phyloP scores from a whole-genome alignment of 2,113 vertebrate species.

The Hippocampus barbouri region DNA sequence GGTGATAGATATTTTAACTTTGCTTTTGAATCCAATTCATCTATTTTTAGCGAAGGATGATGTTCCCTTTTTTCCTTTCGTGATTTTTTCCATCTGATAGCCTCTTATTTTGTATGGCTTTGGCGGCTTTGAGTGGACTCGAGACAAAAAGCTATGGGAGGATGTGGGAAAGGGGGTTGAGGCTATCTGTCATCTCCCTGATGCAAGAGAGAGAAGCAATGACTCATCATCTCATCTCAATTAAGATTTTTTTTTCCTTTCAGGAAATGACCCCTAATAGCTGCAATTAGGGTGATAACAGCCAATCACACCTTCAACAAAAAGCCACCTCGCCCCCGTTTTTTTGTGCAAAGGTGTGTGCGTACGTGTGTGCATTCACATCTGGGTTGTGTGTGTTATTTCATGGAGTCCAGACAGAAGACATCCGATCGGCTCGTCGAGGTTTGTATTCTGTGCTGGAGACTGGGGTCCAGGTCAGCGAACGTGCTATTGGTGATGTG shows the following conservation, averaged over 20 bases:
- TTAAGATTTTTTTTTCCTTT: conserved; percentile 24
- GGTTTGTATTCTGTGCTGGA: conserved; percentile 35
- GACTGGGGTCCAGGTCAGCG: conserved; percentile 39
- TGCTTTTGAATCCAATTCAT: no score
- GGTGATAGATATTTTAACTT: no score
- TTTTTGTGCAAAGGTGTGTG: no score
- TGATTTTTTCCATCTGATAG: background rate
- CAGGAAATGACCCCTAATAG: conserved; percentile 54
- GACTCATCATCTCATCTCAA: conserved; percentile 35
- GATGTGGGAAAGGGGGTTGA: conserved; percentile 17
- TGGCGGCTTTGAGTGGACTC: conserved; percentile 10
- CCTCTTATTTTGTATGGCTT: background rate
- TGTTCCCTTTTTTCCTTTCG: no score
- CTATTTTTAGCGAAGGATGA: no score
- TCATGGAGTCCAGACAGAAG: conserved; percentile 8
- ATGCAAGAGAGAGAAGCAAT: conserved; percentile 9
- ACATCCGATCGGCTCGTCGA: conserved; percentile 27
- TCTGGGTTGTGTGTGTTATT: conserved; percentile 27
- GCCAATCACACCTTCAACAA: conserved; percentile 38
- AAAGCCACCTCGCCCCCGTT: conserved; percentile 6
- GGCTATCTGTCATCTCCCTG: conserved; percentile 11
- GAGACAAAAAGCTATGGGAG: conserved; percentile 15
- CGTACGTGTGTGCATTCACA: conserved; percentile 5
- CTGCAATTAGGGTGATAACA: conserved; percentile 53
- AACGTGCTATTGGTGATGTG: conserved; percentile 27